Conservation (phyloP, 1,140 invertebrate species). For the Phymorhynchus buccinoides region DNA sequence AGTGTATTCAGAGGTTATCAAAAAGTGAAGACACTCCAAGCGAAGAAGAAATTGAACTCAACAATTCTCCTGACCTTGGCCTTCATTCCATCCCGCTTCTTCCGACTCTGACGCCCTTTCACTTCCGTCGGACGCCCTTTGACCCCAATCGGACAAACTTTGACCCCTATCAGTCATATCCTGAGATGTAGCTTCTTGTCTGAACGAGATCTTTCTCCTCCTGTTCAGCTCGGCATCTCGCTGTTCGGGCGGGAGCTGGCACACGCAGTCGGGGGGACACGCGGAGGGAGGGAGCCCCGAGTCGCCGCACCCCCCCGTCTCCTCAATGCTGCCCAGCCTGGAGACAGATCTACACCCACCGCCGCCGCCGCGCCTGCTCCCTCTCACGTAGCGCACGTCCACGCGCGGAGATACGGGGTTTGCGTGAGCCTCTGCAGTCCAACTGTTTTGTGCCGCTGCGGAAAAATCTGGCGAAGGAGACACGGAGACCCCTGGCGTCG, state of each 20-base stretch:
- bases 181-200: background rate
- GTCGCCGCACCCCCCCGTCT: background rate
- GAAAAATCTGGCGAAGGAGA: background rate
- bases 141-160: no score
- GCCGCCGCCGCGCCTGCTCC: background rate
- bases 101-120: background rate
- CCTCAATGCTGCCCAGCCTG: background rate
- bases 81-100: background rate
- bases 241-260: background rate
- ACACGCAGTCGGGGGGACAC: conserved; percentile 16
- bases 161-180: background rate
- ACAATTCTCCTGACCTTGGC: background rate
- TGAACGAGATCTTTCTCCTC: conserved; percentile 14
- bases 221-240: background rate
- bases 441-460: background rate
- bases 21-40: no score
- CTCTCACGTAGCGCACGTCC: background rate
- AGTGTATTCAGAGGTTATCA: no score
- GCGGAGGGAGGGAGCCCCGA: background rate
- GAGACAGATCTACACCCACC: background rate
- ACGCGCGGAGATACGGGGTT: background rate
- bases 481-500: background rate
- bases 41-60: no score
- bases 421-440: background rate
- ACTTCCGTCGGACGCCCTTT: background rate